These are phyloP conservation scores for Eurystomus gularis DNA, from an alignment of 2,113 vertebrate genomes.

Conservation along the genomic window DNA sequence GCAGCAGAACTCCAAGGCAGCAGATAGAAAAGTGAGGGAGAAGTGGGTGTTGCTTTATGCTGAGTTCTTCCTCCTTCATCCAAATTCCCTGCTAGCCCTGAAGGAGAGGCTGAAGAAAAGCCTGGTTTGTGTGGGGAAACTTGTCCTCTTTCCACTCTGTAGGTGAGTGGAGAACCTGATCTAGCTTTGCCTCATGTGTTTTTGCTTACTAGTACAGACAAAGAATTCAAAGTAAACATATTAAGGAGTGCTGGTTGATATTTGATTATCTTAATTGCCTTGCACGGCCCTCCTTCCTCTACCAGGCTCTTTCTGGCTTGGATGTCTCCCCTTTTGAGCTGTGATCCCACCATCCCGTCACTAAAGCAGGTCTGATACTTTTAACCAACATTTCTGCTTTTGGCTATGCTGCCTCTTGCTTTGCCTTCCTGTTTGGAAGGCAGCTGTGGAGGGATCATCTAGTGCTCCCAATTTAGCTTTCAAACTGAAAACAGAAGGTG, in stretches of 20 bases:
- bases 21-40: neutral
- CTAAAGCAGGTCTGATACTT: neutral
- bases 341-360: neutral
- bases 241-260: neutral
- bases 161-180: neutral
- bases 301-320: neutral
- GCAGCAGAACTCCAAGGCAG: neutral
- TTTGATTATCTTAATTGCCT: neutral
- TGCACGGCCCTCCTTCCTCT: neutral
- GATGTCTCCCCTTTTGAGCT: neutral
- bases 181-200: neutral
- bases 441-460: constrained; percentile 18
- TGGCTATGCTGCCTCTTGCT: neutral
- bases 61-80: neutral
- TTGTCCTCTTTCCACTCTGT: neutral
- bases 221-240: neutral
- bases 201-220: neutral
- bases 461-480: constrained; percentile 8
- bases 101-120: neutral
- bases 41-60: neutral
- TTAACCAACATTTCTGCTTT: neutral
- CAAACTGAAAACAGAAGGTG: constrained; percentile 15
- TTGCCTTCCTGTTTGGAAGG: neutral
- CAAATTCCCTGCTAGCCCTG: neutral
- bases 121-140: neutral